phyloP scores from a whole-genome alignment of 2,797 vertebrate species.

The Pseudocheirus occidentalis region DNA sequence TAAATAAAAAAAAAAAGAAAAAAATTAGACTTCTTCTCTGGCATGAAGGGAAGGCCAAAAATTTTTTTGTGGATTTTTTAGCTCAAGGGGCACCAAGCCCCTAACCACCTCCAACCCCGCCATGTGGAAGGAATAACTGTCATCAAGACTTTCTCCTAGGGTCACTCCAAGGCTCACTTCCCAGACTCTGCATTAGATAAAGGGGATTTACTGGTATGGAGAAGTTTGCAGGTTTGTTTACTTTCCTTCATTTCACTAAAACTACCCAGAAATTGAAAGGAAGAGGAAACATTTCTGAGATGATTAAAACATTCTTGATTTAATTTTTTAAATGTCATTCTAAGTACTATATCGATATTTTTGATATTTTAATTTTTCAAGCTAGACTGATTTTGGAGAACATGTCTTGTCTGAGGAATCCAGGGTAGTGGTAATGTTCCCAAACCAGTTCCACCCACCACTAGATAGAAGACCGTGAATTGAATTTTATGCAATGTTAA shows the following conservation, averaged over 20 bases:
- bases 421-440: background rate
- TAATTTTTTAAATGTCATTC: background rate
- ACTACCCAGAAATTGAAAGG: background rate
- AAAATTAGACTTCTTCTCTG: background rate
- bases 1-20: background rate
- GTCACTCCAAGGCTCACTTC: background rate
- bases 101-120: background rate
- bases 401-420: background rate
- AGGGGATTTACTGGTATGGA: background rate
- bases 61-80: background rate
- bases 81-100: background rate
- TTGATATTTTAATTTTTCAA: slow-evolving; percentile 49
- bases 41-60: background rate
- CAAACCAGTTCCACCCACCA: background rate
- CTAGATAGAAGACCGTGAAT: background rate
- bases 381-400: slow-evolving; percentile 26
- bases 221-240: background rate
- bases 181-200: background rate
- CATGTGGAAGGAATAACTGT: background rate
- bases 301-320: slow-evolving; percentile 5
- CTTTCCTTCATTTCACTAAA: background rate
- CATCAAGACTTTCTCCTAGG: background rate
- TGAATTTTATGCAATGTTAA: background rate
- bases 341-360: slow-evolving; percentile 35
- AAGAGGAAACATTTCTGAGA: background rate